Conservation (phyloP, 2,113 vertebrate genomes). For the Alexandromys fortis region DNA sequence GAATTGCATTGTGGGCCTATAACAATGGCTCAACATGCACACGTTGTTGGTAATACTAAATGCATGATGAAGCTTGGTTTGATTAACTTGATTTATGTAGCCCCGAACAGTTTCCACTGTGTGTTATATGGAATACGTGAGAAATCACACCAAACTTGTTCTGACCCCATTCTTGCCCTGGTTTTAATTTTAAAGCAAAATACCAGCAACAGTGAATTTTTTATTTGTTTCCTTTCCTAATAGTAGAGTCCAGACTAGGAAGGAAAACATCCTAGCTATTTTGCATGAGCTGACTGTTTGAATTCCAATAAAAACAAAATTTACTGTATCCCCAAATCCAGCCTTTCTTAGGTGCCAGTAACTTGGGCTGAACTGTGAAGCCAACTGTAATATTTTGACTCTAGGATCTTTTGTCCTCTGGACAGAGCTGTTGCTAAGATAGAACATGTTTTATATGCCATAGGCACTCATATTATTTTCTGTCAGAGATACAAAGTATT, state of each 20-base stretch:
- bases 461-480: conserved; percentile 57
- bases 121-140: background rate
- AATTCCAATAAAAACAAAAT: conserved; percentile 66
- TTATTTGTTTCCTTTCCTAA: conserved; percentile 42
- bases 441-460: conserved; percentile 38
- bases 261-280: conserved; percentile 34
- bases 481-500: conserved; percentile 61
- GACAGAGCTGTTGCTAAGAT: conserved; percentile 54
- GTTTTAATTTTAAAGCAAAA: conserved; percentile 58
- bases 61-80: background rate
- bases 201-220: conserved; percentile 6
- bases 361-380: conserved; percentile 52
- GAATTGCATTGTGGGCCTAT: background rate
- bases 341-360: conserved; percentile 47
- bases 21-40: background rate
- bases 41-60: background rate
- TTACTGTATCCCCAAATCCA: conserved; percentile 37
- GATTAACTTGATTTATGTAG: conserved; percentile 5
- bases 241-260: conserved; percentile 36
- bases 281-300: conserved; percentile 36
- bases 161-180: background rate
- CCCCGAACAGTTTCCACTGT: background rate
- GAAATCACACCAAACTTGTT: conserved; percentile 6
- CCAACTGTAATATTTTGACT: conserved; percentile 59
- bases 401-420: conserved; percentile 50